Evolutionary conservation across 2,113 vertebrate genomes (phyloP).

Genomic region (Festucalex cinctus): DNA sequence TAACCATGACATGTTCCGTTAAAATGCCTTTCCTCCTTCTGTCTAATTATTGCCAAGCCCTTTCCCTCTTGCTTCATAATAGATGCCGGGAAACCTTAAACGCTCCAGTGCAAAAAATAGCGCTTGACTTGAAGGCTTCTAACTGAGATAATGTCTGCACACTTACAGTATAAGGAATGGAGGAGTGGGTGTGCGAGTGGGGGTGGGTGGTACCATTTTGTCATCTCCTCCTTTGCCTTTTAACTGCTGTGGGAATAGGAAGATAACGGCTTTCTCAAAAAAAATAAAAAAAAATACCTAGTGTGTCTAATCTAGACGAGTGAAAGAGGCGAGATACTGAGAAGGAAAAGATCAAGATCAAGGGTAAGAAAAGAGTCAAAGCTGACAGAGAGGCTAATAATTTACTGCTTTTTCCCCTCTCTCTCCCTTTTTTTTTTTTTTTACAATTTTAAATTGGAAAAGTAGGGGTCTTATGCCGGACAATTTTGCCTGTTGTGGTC

Average conservation of each 20-base stretch:
- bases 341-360: constrained; percentile 40
- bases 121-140: constrained; percentile 55
- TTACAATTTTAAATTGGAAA: neutral
- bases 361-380: neutral
- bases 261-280: constrained; percentile 54
- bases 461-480: neutral
- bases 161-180: constrained; percentile 21
- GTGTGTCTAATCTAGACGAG: constrained; percentile 43
- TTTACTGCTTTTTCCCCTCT: neutral
- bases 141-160: constrained; percentile 53
- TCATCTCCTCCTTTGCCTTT: constrained; percentile 53
- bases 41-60: constrained; percentile 57
- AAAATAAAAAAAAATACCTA: constrained; percentile 9
- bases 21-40: constrained; percentile 46
- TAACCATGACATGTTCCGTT: constrained; percentile 45
- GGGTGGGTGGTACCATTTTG: constrained; percentile 21
- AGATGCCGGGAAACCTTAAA: constrained; percentile 62
- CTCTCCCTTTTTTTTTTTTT: neutral
- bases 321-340: constrained; percentile 24
- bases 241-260: constrained; percentile 59
- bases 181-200: constrained; percentile 21
- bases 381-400: neutral
- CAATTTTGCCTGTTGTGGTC: neutral
- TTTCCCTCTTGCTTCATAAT: constrained; percentile 56
- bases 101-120: constrained; percentile 58